phyloP scores from a whole-genome alignment of 2,888 invertebrate genomes.

The Drosophila rubida region DNA sequence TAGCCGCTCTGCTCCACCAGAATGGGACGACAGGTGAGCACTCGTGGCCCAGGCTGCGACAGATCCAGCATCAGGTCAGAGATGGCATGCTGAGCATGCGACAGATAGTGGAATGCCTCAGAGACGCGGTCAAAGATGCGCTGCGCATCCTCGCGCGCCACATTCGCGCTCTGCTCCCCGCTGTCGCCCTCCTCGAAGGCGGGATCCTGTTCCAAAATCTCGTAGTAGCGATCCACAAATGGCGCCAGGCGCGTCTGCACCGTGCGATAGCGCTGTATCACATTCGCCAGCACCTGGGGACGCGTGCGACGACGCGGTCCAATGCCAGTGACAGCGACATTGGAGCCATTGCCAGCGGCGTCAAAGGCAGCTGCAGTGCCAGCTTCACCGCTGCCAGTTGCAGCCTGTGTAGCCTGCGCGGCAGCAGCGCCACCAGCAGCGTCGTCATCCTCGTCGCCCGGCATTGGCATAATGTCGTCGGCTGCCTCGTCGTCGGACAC shows the following conservation, averaged over 20 bases:
- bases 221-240: constrained; percentile 88
- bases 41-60: constrained; percentile 88
- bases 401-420: constrained; percentile 23
- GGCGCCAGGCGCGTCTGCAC: constrained; percentile 87
- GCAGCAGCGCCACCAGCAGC: constrained; percentile 40
- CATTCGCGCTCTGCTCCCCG: constrained; percentile 80
- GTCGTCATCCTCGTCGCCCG: constrained; percentile 35
- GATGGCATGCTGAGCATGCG: constrained; percentile 95
- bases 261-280: constrained; percentile 82
- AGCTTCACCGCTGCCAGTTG: not conserved
- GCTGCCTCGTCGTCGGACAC: constrained; percentile 70
- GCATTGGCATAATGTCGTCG: constrained; percentile 30
- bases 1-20: constrained; percentile 88
- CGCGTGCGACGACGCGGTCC: constrained; percentile 82
- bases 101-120: constrained; percentile 92
- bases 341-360: constrained; percentile 21
- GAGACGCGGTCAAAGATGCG: constrained; percentile 90
- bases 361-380: constrained; percentile 20
- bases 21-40: constrained; percentile 90
- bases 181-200: constrained; percentile 84
- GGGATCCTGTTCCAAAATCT: constrained; percentile 88
- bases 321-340: constrained; percentile 25
- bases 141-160: constrained; percentile 87
- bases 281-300: constrained; percentile 82
- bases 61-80: constrained; percentile 94